Evolutionary conservation across 2,888 invertebrate genomes (phyloP).

Genomic region (Mystacides longicornis): DNA sequence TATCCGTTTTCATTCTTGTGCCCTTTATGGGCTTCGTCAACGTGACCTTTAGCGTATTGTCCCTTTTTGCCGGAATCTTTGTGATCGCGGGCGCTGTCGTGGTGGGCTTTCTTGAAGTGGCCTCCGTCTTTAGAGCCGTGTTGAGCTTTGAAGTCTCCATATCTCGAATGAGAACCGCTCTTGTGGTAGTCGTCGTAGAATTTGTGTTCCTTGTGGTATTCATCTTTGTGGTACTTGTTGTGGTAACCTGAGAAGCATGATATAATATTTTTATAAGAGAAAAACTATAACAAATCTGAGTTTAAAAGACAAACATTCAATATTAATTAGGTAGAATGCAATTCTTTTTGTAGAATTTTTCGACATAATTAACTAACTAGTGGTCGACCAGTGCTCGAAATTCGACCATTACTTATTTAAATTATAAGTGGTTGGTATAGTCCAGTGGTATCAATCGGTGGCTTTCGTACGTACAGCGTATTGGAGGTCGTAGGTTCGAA

Average conservation of each 20-base stretch:
- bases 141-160: conserved; percentile 58
- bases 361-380: too few relatives aligned
- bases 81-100: conserved; percentile 54
- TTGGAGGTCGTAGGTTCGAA: too few relatives aligned
- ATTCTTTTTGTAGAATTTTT: too few relatives aligned
- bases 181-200: conserved; percentile 70
- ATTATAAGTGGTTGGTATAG: too few relatives aligned
- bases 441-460: too few relatives aligned
- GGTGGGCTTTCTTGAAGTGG: conserved; percentile 58
- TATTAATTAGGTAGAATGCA: too few relatives aligned
- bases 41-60: conserved; percentile 55
- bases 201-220: conserved; percentile 70
- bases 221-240: conserved; percentile 72
- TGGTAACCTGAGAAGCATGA: conserved; percentile 64
- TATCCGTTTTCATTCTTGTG: conserved; percentile 55
- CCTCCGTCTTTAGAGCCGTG: conserved; percentile 56
- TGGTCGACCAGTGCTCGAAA: too few relatives aligned
- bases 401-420: too few relatives aligned
- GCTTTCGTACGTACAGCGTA: too few relatives aligned
- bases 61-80: conserved; percentile 59
- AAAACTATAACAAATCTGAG: too few relatives aligned
- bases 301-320: too few relatives aligned
- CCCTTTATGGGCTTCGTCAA: conserved; percentile 58
- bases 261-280: too few relatives aligned
- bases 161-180: conserved; percentile 62